phyloP scores from a whole-genome alignment of 2,888 invertebrate species.

The Augiades crinisus region DNA sequence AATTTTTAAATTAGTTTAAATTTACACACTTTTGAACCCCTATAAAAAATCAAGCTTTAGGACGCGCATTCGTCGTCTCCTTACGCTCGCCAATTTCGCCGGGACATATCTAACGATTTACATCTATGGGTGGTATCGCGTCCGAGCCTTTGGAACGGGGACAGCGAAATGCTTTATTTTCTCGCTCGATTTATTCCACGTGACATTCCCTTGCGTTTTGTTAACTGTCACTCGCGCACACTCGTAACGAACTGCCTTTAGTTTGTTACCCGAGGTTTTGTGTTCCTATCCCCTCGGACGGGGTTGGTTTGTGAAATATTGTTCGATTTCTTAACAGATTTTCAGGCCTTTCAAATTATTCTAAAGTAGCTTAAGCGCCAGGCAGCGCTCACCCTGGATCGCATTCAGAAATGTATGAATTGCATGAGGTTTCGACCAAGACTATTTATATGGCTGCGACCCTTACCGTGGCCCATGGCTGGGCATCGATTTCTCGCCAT shows the following conservation, averaged over 20 bases:
- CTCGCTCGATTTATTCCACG: slow-evolving; percentile 66
- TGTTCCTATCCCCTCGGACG: slow-evolving; percentile 17
- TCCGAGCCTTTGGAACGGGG: slow-evolving; percentile 56
- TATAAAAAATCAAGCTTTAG: too few species aligned
- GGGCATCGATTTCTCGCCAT: too few species aligned
- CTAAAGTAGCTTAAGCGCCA: neutral
- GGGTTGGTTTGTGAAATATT: slow-evolving; percentile 14
- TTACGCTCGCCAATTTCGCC: too few species aligned
- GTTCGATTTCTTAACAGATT: neutral
- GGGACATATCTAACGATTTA: neutral
- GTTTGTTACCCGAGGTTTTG: slow-evolving; percentile 22
- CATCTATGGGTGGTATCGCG: slow-evolving; percentile 34
- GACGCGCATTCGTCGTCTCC: too few species aligned
- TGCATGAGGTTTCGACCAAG: too few species aligned
- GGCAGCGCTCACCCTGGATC: too few species aligned
- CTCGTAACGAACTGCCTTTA: slow-evolving; percentile 34
- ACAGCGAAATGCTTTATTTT: slow-evolving; percentile 73
- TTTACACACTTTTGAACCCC: too few species aligned
- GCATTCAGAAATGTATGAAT: too few species aligned
- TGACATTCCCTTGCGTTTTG: slow-evolving; percentile 72
- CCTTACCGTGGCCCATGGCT: too few species aligned
- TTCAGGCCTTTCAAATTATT: neutral
- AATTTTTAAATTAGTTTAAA: too few species aligned
- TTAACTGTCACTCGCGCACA: slow-evolving; percentile 60
- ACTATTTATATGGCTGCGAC: too few species aligned